A percentile compares a stretch with the other conserved stretches of the same genome.
Evolutionary conservation across 2,797 vertebrate species (phyloP).

Genomic region (Protonibea diacanthus): DNA sequence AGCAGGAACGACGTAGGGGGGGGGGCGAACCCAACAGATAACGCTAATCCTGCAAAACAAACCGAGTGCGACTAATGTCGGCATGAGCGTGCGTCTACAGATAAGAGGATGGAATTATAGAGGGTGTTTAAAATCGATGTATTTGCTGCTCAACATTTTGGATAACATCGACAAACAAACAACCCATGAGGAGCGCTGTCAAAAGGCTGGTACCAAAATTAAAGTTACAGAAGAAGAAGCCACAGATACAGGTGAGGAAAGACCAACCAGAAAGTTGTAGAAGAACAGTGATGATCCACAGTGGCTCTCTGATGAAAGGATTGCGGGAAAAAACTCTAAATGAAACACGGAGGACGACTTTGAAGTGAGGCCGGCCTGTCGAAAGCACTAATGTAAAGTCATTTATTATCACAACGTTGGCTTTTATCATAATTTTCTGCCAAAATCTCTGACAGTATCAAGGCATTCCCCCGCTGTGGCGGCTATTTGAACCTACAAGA

Average conservation of each 20-base stretch:
- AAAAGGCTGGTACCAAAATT: constrained; percentile 26
- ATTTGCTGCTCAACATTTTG: not conserved
- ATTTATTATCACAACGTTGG: constrained; percentile 11
- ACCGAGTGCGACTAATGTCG: constrained; percentile 10
- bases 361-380: constrained; percentile 49
- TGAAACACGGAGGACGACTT: constrained; percentile 27
- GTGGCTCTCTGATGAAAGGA: constrained; percentile 38
- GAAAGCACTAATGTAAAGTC: constrained; percentile 17
- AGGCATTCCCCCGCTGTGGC: not conserved
- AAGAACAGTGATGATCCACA: not conserved
- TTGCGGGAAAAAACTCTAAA: not conserved
- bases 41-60: constrained; percentile 46
- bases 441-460: constrained; percentile 27
- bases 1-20: not conserved
- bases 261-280: no score
- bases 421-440: constrained; percentile 37
- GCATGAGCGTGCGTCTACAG: not conserved
- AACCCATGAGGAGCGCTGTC: constrained; percentile 1
- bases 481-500: constrained; percentile 15
- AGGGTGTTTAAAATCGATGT: constrained; percentile 4
- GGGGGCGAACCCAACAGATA: constrained; percentile 46
- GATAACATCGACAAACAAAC: constrained; percentile 18
- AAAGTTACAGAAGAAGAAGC: not conserved
- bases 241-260: constrained; percentile 1
- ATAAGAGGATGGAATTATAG: constrained; percentile 20